A percentile compares a stretch with the other conserved stretches of the same genome.
These are phyloP conservation scores for Elmis aenea DNA, from an alignment of 2,888 invertebrate species.

Conservation along the genomic window DNA sequence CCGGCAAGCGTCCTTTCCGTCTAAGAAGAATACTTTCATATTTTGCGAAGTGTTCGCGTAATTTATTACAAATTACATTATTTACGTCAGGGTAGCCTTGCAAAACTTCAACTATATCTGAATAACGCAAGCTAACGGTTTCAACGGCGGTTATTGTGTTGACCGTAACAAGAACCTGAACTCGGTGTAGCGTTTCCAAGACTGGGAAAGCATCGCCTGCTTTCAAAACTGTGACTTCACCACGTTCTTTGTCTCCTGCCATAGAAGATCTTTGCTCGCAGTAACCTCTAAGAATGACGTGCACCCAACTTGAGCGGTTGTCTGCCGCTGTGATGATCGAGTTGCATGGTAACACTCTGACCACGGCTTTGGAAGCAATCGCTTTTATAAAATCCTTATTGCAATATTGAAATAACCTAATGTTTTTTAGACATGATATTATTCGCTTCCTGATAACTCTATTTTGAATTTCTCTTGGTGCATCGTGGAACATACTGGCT, in stretches of 20 bases:
- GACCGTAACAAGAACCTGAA: conserved; percentile 13
- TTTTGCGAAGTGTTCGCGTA: conserved; percentile 11
- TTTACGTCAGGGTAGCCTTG: conserved; percentile 3
- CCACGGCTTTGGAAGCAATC: conserved; percentile 7
- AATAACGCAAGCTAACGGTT: conserved; percentile 15
- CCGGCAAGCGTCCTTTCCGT: conserved; percentile 15
- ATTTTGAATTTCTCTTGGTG: conserved; percentile 15
- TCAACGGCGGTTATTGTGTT: conserved; percentile 19
- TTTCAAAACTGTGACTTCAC: conserved; percentile 11
- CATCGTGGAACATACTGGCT: conserved; percentile 16
- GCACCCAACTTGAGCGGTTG: conserved; percentile 5
- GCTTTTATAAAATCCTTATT: background rate
- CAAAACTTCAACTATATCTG: conserved; percentile 11
- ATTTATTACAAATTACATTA: background rate
- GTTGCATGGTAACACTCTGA: conserved; percentile 15
- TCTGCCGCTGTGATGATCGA: conserved; percentile 5
- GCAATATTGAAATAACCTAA: conserved; percentile 16
- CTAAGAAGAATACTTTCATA: conserved; percentile 13
- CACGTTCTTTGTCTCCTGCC: conserved; percentile 18
- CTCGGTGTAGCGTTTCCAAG: conserved; percentile 18
- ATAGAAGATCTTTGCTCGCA: conserved; percentile 15
- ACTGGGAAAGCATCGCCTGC: conserved; percentile 19
- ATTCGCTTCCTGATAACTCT: conserved; percentile 17
- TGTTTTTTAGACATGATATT: conserved; percentile 7
- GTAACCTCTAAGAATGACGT: conserved; percentile 21